These are phyloP conservation scores for Nettapus auritus DNA, from an alignment of 2,113 vertebrate species.

Conservation along the genomic window DNA sequence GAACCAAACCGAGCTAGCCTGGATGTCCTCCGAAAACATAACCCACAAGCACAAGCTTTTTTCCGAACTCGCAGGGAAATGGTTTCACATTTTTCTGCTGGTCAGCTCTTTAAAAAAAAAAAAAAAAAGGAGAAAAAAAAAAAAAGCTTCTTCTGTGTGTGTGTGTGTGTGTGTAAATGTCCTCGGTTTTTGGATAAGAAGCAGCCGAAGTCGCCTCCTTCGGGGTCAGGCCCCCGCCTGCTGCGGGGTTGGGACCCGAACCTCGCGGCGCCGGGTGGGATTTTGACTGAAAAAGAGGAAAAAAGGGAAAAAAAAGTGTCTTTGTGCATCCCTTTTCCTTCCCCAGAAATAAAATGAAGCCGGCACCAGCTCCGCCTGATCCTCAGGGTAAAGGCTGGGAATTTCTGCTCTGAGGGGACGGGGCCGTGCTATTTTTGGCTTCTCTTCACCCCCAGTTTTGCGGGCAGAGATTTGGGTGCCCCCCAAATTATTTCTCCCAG, in stretches of 20 bases:
- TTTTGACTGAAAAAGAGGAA: not conserved
- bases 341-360: not conserved
- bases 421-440: too few species aligned
- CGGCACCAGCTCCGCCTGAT: too few species aligned
- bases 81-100: conserved; percentile 33
- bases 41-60: conserved; percentile 60
- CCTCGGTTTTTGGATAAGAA: not conserved
- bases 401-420: too few species aligned
- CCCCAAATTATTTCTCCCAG: too few species aligned
- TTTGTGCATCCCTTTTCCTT: too few species aligned
- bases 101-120: not conserved
- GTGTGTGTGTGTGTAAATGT: not conserved
- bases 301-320: not conserved
- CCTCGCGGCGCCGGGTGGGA: rapidly evolving
- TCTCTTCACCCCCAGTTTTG: too few species aligned
- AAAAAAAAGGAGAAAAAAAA: not conserved
- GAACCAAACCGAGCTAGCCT: not conserved
- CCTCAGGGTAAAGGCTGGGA: too few species aligned
- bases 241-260: not conserved
- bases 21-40: conserved; percentile 40
- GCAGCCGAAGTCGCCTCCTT: not conserved
- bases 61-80: conserved; percentile 52
- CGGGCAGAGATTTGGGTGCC: too few species aligned
- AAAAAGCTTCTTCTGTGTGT: not conserved
- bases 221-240: not conserved